phyloP scores from a whole-genome alignment of 2,888 invertebrate genomes.

The Dexiosoma caninum region DNA sequence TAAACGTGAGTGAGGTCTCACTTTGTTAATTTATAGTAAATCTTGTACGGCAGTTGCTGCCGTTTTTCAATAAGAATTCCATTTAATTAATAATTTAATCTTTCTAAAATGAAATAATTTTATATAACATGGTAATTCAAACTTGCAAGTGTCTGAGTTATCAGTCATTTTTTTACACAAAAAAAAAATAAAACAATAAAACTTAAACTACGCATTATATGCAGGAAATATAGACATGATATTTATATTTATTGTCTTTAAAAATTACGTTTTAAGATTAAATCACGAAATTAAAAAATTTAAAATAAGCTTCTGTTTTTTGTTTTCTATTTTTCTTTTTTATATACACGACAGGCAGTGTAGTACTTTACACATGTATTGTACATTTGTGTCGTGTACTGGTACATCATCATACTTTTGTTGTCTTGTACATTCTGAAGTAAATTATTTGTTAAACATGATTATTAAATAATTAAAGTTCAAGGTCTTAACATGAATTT shows the following conservation, averaged over 20 bases:
- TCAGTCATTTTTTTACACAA: conserved; percentile 26
- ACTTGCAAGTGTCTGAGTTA: conserved; percentile 26
- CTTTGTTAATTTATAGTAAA: conserved; percentile 9
- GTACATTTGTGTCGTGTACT: neutral
- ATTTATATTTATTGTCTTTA: neutral
- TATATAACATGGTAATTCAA: conserved; percentile 4
- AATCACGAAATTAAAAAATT: neutral
- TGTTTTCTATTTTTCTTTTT: too few relatives aligned
- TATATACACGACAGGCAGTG: too few relatives aligned
- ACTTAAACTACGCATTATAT: conserved; percentile 55
- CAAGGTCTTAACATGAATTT: conserved; percentile 68
- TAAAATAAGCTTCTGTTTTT: too few relatives aligned
- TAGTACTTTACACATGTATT: neutral
- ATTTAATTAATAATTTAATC: conserved; percentile 28
- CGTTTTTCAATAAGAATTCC: neutral
- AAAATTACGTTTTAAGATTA: conserved; percentile 59
- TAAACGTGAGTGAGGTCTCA: conserved; percentile 45
- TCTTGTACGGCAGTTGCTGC: neutral
- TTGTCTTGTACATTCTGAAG: conserved; percentile 10
- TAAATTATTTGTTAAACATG: conserved; percentile 74
- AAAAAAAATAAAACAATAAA: conserved; percentile 27
- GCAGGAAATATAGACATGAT: neutral
- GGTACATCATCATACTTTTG: conserved; percentile 10
- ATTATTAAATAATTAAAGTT: conserved; percentile 72
- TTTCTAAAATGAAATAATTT: neutral